A percentile compares a stretch with the other conserved stretches of the same genome.
Conservation (phyloP, 2,797 vertebrate species). For the Chelon labrosus region DNA sequence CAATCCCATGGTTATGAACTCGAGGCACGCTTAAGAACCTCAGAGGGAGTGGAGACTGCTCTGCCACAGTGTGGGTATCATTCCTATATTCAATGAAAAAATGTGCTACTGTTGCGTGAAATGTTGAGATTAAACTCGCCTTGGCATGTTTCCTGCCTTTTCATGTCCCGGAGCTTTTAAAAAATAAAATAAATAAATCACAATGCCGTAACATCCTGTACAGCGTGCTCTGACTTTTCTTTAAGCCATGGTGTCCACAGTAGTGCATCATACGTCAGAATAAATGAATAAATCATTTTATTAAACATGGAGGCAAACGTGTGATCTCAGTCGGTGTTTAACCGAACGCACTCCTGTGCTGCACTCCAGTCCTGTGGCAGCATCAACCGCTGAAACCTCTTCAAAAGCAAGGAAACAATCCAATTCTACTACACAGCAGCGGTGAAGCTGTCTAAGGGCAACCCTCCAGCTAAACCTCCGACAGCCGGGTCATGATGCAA, state of each 20-base stretch:
- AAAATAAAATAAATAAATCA: constrained; percentile 4
- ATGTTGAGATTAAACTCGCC: constrained; percentile 18
- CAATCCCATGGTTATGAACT: constrained; percentile 20
- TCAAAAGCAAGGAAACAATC: constrained; percentile 72
- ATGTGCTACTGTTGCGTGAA: constrained; percentile 18
- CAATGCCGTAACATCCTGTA: constrained; percentile 4
- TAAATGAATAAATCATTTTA: constrained; percentile 26
- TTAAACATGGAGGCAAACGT: constrained; percentile 30
- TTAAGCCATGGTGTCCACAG: constrained; percentile 16
- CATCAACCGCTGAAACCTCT: constrained; percentile 44
- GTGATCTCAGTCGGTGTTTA: constrained; percentile 65
- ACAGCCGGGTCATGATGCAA: constrained; percentile 73
- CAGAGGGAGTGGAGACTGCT: constrained; percentile 13
- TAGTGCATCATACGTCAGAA: constrained; percentile 7
- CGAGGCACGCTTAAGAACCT: constrained; percentile 39
- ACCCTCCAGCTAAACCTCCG: constrained; percentile 65
- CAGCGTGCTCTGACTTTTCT: constrained; percentile 2
- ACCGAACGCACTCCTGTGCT: constrained; percentile 42
- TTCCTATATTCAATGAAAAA: constrained; percentile 17
- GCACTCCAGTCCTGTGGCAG: constrained; percentile 54
- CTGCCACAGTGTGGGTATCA: constrained; percentile 26
- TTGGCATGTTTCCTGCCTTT: neutral
- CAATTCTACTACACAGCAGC: constrained; percentile 52
- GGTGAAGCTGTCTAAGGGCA: constrained; percentile 47
- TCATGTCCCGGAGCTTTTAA: constrained; percentile 22